These are phyloP conservation scores for Thryonomys swinderianus DNA, from an alignment of 2,113 vertebrate genomes.

Conservation along the genomic window DNA sequence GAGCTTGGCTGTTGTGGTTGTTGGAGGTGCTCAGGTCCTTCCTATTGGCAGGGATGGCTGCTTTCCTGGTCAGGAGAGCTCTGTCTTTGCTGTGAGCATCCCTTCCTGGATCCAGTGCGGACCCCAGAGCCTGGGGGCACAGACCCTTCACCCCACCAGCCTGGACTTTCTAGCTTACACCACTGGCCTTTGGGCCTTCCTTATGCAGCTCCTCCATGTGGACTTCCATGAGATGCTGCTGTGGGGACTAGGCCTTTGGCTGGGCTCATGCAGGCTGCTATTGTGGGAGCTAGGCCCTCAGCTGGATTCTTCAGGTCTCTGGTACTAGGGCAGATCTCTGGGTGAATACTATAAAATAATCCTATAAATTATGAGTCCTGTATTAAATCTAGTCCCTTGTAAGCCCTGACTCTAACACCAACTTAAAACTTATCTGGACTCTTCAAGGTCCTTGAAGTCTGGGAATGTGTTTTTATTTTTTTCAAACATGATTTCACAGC, in stretches of 20 bases:
- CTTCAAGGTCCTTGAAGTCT: not conserved
- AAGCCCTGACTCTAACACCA: not conserved
- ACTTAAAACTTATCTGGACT: not conserved
- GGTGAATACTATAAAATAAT: not conserved
- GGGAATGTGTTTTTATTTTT: not conserved
- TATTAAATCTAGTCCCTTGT: not conserved
- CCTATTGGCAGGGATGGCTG: not conserved
- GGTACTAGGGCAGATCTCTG: not conserved
- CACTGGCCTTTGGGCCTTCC: not conserved
- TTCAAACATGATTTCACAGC: not conserved
- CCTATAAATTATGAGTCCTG: not conserved
- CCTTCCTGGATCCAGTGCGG: not conserved
- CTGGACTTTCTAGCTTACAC: not conserved
- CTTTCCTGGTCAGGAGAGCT: not conserved
- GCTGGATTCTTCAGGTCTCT: not conserved
- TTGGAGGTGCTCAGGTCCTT: not conserved
- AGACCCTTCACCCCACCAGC: not conserved
- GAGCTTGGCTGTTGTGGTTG: not conserved
- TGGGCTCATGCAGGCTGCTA: not conserved
- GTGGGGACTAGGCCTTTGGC: not conserved
- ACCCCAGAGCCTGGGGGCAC: not conserved
- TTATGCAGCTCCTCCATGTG: not conserved
- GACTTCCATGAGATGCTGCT: not conserved
- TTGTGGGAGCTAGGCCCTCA: not conserved
- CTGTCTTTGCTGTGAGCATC: not conserved